Base-by-base conservation (phyloP, 2,888 invertebrate genomes). In the Griposia aprilina region DNA sequence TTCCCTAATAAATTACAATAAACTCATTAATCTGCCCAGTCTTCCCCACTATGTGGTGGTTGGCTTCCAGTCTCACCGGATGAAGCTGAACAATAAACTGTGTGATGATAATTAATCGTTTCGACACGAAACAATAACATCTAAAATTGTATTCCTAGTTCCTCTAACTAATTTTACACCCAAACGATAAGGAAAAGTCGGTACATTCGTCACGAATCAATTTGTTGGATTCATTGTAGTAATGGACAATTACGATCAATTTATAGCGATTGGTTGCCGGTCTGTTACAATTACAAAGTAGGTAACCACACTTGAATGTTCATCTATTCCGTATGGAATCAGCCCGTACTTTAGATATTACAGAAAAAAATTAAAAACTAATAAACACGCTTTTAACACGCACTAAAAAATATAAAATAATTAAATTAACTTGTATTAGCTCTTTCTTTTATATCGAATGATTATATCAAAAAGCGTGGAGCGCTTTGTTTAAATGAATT, bases 211-310 rank as follows among this genome's bases (percentile, higher is more conserved):
- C 52, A 60, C 68, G 68, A 84, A 69, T 82, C 62, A 67, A 81
- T 71, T 71, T 74, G 48, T 65, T 73, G 26, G 55, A 70, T 74
- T 70, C 60, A 60, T 60, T 84, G 84, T 36, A 45, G 52, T 74
- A 60, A 66, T 70, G 55, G 65, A 26, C 84, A 80, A 80, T 71
- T 83, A 62, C 74, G 57, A 82, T 80, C 84, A 84, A 84, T 80
- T 52, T 52, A 72, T 10, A 50, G 55, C 48, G 52, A 84, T 69
- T 60, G 84, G 52, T 65, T 50, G 59, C 57, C 26, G 23, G 69
- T 57, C 59, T 60, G 30, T 69, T 65, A 60, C 74, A 69, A 79
- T 79, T 73, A 84, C 59, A 68, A 71, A 45, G 60, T 70, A 57
- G 57, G 23, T n/a, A n/a, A n/a, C n/a, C 30, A 62, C 41, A 70